Base-by-base conservation (phyloP, 2,888 invertebrate species). In the Aproaerema taeniolella region DNA sequence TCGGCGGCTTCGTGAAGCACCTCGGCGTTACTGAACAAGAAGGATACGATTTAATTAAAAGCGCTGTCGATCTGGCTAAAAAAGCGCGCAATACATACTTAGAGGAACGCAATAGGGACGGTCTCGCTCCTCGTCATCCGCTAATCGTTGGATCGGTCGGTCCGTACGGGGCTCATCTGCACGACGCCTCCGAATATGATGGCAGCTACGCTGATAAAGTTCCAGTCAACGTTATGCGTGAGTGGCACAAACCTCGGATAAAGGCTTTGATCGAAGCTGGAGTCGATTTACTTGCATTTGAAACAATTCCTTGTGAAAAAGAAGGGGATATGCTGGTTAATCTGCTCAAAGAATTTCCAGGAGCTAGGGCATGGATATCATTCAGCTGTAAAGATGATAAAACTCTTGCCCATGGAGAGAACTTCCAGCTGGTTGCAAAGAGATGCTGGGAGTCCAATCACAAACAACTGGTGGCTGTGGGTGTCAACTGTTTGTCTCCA, bases 141-240 rank as follows among this genome's bases (percentile, higher is more conserved):
- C 62, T 91, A 30, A 88, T 97, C 36, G 95, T 93, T 1, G 98
- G 96, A 0, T 95, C 96, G 0, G 90, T 97, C 13, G 98, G 98
- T 0, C 95, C 98, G 0, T 97, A 95, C 64, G 98, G 97, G 0
- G 97, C 97, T 0, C 91, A 91, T 55, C 81, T 96, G 38, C 92
- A 93, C 53, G 95, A 98, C 67, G 94, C 93, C 1, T 97, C 97
- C 0, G 98, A 98, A 71, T 98, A 98, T 71, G 91, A 90, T 2
- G 98, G 97, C 0, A 83, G 83, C 26, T 95, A 95, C 66, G 91
- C 91, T 0, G 89, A 90, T 38, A 86, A 67, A 37, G 89, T 92
- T 1, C 65, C 90, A 0, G 74, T 76, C 1, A 87, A 91, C 16
- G 79, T 88, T 17, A 89, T 97, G 59, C 88, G 87, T 24, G 89